Percentiles rank a stretch among this genome's conserved stretches.
Evolutionary conservation across 37 sponge, comb jelly and placozoan genomes (phyloP).

Genomic region (Ianthella basta): DNA sequence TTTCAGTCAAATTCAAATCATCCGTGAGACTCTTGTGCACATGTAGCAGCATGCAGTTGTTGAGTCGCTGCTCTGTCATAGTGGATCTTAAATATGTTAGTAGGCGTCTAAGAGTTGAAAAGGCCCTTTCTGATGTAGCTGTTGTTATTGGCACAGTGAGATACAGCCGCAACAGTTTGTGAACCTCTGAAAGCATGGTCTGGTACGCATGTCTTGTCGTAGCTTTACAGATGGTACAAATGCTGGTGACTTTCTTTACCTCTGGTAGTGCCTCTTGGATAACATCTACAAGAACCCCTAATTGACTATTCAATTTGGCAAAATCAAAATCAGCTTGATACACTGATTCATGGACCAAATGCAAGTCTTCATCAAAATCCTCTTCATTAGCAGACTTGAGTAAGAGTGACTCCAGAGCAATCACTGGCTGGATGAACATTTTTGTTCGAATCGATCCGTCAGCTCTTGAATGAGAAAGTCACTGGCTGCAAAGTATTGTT

Average conservation of each 20-base stretch:
- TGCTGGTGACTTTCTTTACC: constrained; percentile 32
- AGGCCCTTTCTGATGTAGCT: constrained; percentile 48
- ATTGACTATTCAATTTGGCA: constrained; percentile 38
- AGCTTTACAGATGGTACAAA: constrained; percentile 51
- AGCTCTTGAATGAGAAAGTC: constrained; percentile 52
- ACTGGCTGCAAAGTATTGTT: constrained; percentile 48
- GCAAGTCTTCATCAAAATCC: constrained; percentile 26
- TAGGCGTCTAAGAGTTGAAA: constrained; percentile 45
- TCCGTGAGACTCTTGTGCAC: constrained; percentile 37
- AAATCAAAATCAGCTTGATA: constrained; percentile 65
- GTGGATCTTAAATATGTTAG: constrained; percentile 43
- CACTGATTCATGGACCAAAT: constrained; percentile 37
- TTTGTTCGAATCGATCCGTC: constrained; percentile 51
- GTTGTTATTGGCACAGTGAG: constrained; percentile 61
- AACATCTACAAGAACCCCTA: constrained; percentile 56
- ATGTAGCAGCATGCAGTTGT: constrained; percentile 46
- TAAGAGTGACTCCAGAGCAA: constrained; percentile 43
- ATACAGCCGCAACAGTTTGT: constrained; percentile 58
- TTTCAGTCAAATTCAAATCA: constrained; percentile 11
- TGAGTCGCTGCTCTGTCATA: constrained; percentile 49
- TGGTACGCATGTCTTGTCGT: constrained; percentile 18
- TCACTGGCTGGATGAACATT: constrained; percentile 33
- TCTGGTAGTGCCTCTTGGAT: constrained; percentile 39
- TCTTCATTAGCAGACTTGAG: constrained; percentile 52
- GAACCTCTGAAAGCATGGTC: constrained; percentile 44